Evolutionary conservation across 2,113 vertebrate species (phyloP), one percentile per base, ranked within the genome.

Genomic region (Eleginops maclovinus): DNA sequence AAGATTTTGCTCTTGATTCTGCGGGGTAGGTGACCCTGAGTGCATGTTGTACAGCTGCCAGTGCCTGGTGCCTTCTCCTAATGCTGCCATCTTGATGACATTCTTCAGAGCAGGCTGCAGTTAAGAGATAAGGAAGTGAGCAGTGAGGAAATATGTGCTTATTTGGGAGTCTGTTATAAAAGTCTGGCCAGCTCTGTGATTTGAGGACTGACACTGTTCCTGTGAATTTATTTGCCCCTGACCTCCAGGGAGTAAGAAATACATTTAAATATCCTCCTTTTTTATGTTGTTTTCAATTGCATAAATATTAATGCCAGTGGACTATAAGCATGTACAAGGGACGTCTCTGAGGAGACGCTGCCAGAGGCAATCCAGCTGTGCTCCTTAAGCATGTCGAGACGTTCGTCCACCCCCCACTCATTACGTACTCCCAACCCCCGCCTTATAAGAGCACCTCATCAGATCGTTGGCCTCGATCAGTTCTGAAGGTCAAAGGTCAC

Each of bases 61-160:
- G 82, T 13, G 14, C 81, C 66, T 50, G 62, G 58, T 50, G 61
- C 41, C 44, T 74, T 80, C 76, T 75, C 68, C n/a, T 22, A 80
- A 74, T 41, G 56, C 70, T 78, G 75, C 83, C 79, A 68, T 88
- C 87, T 87, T 75, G 69, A 68, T 83, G 89, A 83, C 77, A 87
- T 91, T 89, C 88, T 83, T 88, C 59, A 66, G 63, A 84, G 75
- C 70, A 75, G 59, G 79, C 91, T 92, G 93, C 87, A 87, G 65
- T 54, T 68, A 21, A 24, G 78, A 87, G 90, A 94, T 91, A 93
- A 92, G 91, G 70, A 79, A 77, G 64, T 55, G 75, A 79, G 78
- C 66, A 89, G 78, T 83, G 81, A 75, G 82, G 79, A 89, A 85
- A 79, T 79, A 43, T 63, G 55, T 67, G 69, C 78, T 75, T 87